A percentile compares a stretch with the other conserved stretches of the same genome.
Evolutionary conservation across 2,113 vertebrate genomes (phyloP).

Genomic region (Leiothrix lutea): DNA sequence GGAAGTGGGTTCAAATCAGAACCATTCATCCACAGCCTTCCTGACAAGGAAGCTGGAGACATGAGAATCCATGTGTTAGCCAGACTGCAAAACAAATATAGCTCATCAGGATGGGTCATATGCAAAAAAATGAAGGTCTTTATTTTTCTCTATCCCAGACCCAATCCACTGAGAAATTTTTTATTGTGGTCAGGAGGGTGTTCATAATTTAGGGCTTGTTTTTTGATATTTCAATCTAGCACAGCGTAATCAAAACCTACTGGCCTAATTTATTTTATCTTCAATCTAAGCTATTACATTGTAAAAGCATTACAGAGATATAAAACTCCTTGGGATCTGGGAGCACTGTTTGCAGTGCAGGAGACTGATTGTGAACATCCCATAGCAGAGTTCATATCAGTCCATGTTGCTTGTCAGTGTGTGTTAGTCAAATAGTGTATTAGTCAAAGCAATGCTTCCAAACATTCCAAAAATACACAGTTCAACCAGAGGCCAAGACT

Average conservation of each 20-base stretch:
- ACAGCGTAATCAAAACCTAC: neutral
- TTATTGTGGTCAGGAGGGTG: neutral
- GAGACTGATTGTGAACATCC: neutral
- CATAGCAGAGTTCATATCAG: neutral
- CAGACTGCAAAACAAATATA: neutral
- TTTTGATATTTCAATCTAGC: neutral
- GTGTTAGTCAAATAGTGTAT: neutral
- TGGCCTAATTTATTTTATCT: neutral
- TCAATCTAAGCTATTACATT: neutral
- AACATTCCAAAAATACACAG: neutral
- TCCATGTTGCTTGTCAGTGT: neutral
- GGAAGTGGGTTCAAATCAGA: neutral
- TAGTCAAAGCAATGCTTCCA: neutral
- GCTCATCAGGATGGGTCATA: neutral
- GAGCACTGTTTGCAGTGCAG: neutral
- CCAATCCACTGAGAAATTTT: neutral
- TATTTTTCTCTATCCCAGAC: neutral
- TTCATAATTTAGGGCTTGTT: neutral
- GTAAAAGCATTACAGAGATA: neutral
- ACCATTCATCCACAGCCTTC: neutral
- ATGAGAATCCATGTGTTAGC: neutral
- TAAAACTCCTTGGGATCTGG: neutral
- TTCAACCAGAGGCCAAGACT: fast-evolving
- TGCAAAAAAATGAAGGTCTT: neutral
- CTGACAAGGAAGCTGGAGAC: neutral